Percentiles rank a stretch among this genome's conserved stretches.
Evolutionary conservation across 2,797 vertebrate species (phyloP).

Genomic region (Podarcis lilfordi): DNA sequence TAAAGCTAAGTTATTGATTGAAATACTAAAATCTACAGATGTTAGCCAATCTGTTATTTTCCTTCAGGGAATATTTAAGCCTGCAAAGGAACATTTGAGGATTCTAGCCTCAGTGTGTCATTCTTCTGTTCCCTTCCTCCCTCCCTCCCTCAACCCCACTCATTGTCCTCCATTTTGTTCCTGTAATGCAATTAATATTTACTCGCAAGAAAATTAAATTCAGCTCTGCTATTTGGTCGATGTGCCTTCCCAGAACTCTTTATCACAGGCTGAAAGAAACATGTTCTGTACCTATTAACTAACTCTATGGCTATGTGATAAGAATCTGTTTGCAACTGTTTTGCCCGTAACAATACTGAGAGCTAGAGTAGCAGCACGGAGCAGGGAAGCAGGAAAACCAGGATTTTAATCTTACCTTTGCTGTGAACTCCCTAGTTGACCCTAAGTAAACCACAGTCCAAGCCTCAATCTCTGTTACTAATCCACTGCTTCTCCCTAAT

Average conservation of each 20-base stretch:
- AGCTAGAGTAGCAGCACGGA: not conserved
- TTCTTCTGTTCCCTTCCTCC: constrained; percentile 3
- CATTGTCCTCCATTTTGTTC: not conserved
- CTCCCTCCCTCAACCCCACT: not conserved
- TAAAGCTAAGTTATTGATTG: constrained; percentile 58
- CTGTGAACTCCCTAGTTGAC: not conserved
- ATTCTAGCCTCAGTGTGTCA: constrained; percentile 48
- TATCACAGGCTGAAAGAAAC: not conserved
- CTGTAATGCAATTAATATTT: not conserved
- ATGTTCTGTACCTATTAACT: not conserved
- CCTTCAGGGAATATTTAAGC: constrained; percentile 37
- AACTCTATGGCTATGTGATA: not conserved
- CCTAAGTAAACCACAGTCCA: not conserved
- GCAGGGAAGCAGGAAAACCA: not conserved
- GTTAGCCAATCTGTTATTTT: constrained; percentile 55
- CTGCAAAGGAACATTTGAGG: constrained; percentile 30
- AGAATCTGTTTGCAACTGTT: not conserved
- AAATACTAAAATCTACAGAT: constrained; percentile 63
- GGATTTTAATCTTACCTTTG: not conserved
- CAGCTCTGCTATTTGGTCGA: not conserved
- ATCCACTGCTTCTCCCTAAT: no score
- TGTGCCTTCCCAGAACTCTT: not conserved
- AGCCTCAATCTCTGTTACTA: not conserved
- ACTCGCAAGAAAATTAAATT: constrained; percentile 15
- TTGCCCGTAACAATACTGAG: not conserved